phyloP scores from a whole-genome alignment of 2,888 invertebrate genomes.

The Lydus trimaculatus region DNA sequence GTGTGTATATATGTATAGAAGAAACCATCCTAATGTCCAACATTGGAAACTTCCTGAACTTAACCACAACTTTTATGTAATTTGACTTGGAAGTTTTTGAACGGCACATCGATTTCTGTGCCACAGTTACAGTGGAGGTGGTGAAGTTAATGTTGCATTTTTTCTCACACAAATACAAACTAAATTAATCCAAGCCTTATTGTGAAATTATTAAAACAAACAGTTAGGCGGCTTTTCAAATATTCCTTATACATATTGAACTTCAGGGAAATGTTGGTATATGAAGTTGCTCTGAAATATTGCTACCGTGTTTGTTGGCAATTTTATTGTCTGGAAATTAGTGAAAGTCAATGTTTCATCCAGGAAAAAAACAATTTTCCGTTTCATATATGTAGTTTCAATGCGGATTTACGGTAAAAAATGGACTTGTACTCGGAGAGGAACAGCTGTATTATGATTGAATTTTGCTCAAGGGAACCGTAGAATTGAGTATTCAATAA shows the following conservation, averaged over 20 bases:
- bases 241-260: neutral
- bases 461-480: constrained; percentile 4
- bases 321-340: constrained; percentile 3
- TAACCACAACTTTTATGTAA: neutral
- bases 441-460: constrained; percentile 8
- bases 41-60: neutral
- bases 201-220: neutral
- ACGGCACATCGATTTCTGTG: neutral
- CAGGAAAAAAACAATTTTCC: neutral
- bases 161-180: neutral
- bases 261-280: neutral
- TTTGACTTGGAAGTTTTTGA: neutral
- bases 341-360: neutral
- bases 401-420: neutral
- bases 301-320: neutral
- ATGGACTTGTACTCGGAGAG: neutral
- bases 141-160: neutral
- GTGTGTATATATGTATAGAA: neutral
- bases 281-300: too few species aligned
- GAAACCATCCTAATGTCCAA: neutral
- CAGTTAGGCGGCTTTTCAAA: neutral
- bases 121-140: neutral
- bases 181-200: neutral
- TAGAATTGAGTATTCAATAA: constrained; percentile 6
- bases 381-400: neutral